phyloP scores from a whole-genome alignment of 2,797 vertebrate species.

The Schizopygopsis malacanthus region DNA sequence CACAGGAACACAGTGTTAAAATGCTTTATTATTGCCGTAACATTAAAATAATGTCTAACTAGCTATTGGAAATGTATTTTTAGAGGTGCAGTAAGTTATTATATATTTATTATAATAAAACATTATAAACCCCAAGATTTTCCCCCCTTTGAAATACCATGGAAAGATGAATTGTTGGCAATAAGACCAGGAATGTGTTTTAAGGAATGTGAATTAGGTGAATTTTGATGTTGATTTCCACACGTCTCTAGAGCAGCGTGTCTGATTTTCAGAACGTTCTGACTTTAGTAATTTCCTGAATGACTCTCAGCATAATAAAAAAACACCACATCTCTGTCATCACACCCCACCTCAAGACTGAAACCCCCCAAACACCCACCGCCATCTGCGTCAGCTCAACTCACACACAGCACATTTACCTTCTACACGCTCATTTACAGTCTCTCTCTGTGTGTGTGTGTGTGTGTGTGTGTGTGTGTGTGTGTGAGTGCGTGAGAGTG shows the following conservation, averaged over 20 bases:
- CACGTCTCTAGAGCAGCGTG: background rate
- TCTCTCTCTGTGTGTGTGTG: background rate
- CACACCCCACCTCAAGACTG: constrained; percentile 7
- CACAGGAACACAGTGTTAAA: background rate
- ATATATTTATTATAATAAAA: background rate
- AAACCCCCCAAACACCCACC: constrained; percentile 33
- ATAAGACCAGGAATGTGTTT: background rate
- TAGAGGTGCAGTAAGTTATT: background rate
- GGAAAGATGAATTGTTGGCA: background rate
- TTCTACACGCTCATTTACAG: constrained; percentile 3
- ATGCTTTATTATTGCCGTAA: background rate
- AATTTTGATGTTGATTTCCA: background rate
- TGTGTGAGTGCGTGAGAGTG: constrained; percentile 34
- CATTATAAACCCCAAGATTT: background rate
- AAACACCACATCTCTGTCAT: constrained; percentile 9
- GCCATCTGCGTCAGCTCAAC: constrained; percentile 31
- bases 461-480: constrained; percentile 37
- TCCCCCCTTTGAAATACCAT: background rate
- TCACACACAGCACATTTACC: constrained; percentile 19
- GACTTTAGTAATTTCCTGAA: constrained; percentile 13
- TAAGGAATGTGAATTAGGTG: background rate
- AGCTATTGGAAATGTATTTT: background rate
- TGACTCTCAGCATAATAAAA: constrained; percentile 9
- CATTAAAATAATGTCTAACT: background rate
- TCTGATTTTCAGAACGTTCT: background rate